Percentiles rank a stretch among this genome's conserved stretches.
These are phyloP conservation scores for Seira sanloemensis DNA, from an alignment of 2,888 invertebrate genomes.

Conservation along the genomic window DNA sequence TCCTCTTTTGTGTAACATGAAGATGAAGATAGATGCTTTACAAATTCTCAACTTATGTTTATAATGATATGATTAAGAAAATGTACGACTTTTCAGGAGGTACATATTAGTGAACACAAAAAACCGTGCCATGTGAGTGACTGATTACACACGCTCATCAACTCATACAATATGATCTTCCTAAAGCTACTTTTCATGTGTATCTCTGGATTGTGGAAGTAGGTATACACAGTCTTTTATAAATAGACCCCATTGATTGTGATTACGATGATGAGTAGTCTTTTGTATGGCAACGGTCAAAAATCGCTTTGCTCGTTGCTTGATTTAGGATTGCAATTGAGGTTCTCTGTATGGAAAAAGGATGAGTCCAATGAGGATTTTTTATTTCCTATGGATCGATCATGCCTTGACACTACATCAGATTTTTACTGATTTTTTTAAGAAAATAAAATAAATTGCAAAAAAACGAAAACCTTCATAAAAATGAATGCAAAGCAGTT, in stretches of 20 bases:
- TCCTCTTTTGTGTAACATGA: background rate
- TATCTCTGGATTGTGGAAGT: background rate
- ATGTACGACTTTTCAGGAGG: no score
- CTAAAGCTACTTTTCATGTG: background rate
- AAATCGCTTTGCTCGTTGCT: constrained; percentile 30
- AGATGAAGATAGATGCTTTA: background rate
- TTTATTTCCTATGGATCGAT: background rate
- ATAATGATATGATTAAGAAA: background rate
- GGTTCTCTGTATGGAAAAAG: no score
- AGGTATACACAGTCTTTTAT: background rate
- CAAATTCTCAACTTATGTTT: constrained; percentile 8
- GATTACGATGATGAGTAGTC: background rate
- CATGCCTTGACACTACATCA: constrained; percentile 1
- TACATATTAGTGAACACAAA: background rate
- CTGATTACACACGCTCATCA: constrained; percentile 46
- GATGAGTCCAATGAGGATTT: no score
- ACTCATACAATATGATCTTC: background rate
- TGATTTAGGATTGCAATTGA: no score
- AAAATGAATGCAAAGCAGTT: no score
- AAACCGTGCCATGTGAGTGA: constrained; percentile 55
- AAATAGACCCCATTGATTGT: constrained; percentile 11
- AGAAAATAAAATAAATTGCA: no score
- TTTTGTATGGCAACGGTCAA: constrained; percentile 42
- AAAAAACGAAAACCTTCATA: no score
- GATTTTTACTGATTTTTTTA: no score